Base-by-base conservation (phyloP, 2,797 vertebrate species). In the Columba guinea region DNA sequence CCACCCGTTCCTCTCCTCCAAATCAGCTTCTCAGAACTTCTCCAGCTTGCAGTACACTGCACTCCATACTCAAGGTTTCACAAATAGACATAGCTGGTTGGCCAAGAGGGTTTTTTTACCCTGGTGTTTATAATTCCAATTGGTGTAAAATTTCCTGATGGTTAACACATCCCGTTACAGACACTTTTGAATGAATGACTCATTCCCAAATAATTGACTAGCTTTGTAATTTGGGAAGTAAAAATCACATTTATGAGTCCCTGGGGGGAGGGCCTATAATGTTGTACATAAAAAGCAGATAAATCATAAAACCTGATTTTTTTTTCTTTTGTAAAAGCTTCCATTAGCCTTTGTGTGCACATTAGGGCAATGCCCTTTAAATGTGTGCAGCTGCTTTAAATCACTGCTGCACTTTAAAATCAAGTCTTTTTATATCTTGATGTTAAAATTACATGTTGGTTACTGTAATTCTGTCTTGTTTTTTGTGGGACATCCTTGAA, bases 41-140 rank as follows among this genome's bases (percentile, higher is more conserved):
- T 76, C 63, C 76, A 78, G 63, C 71, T 21, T 18, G 46, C 41
- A 30, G 68, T 32, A 32, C 11, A 11, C 46, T 32, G 44, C 4
- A 2, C 46, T 89, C 76, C 64, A 30, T 71, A 73, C 87, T 90
- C 89, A 86, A 26, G 76, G 65, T 75, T 97, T 96, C 93, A 89
- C 74, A 84, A 94, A 93, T 48, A 96, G 91, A 95, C 64, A 89
- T 89, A 84, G 85, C 79, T 90, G 91, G 96, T 96, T 70, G 81
- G 93, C 93, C 87, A 95, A 95, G 59, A 79, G 65, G 56, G 22
- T 23, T 91, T 96, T 97, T 95, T 95, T 95, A 97, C 65, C 87
- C 97, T 97, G 95, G 98, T 98, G 97, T 98, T 98, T 98, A 98
- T 98, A 98, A 98, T 98, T 98, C 97, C 98, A 98, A 97, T 98